Evolutionary conservation across 2,113 vertebrate genomes (phyloP), one percentile per base, ranked within the genome.

Genomic region (Procapra przewalskii): DNA sequence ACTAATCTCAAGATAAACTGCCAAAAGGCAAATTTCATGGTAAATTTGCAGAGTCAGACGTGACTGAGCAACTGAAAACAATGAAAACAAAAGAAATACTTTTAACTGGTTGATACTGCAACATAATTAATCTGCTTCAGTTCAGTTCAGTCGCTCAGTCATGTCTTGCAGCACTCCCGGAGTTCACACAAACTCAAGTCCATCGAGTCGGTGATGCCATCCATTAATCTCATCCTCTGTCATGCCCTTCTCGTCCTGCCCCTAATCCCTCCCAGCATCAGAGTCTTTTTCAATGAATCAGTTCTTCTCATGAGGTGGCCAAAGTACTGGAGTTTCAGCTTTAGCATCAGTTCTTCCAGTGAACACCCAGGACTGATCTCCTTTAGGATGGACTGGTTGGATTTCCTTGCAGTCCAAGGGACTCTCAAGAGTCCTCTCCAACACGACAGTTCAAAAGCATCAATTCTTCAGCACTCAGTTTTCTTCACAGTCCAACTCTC

Each of bases 71-170:
- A 40, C 67, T 40, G n/a, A 40, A 10, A 71, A 40, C n/a, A 71
- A 90, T 45, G 62, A 64, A 59, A 67, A 95, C n/a, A 96, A 96
- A 97, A 93, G 33, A 15, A 97, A 88, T 33, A 19, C 1, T 92
- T 96, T 89, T 57, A 87, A 64, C 29, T 10, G 97, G 52, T 5
- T 54, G 79, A 59, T 91, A 48, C 17, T 96, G 48, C 55, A 91
- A 15, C 85, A 75, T 33, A 80, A 91, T 50, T 0, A 91, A 88
- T 96, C 85, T 94, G 10, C 3, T 62, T 62, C 60, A 62, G 29
- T 33, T 64, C 31, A 64, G 14, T 33, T 33, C 62, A 64, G 62
- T 64, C 15, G 0, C 6, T 64, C 62, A 33, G 62, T 64, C 3
- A 0, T 64, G 62, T 16, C 31, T 62, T 15, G 59, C 3, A 33